Evolutionary conservation across 2,113 vertebrate genomes (phyloP), one percentile per base, ranked within the genome.

Genomic region (Labrus mixtus): DNA sequence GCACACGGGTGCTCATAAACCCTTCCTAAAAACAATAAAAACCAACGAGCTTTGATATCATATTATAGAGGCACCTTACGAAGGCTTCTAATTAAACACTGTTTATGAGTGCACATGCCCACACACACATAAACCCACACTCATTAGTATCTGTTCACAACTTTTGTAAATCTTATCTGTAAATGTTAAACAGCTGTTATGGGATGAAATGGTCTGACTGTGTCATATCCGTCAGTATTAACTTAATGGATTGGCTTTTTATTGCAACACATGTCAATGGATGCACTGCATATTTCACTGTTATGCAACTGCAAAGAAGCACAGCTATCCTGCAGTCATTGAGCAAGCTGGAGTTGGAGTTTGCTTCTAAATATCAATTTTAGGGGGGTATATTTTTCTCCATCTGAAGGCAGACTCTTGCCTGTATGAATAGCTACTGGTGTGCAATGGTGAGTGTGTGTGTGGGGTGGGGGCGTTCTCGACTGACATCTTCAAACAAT

Each of bases 401-500:
- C 51, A 43, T 78, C 72, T 62, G 65, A 82, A 87, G 79, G 19
- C 78, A 78, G 71, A 64, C 73, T 96, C 94, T 95, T 95, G 95
- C 95, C 93, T 94, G 95, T 94, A 96, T 96, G 95, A 96, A 97
- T 95, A 95, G 95, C 95, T 95, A 93, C 95, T 95, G 93, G 93
- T 89, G 92, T 96, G 95, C 96, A 78, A 57, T 80, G 79, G 94
- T 23, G 59, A 22, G 93, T 54, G 55, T 45, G 68, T 94, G 94
- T 94, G 95, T 93, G 90, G 39, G 63, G 93, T 92, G 94, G 95
- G 90, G 95, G 95, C 95, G 94, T 95, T 95, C 95, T 95, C 95
- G 79, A 86, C 92, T 96, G 96, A 96, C 96, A 96, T 95, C 94
- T 94, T 94, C 93, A 95, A 96, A 97, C 96, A 97, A 97, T 96